phyloP scores from a whole-genome alignment of 1,140 invertebrate species.

The Drosophila rufa region DNA sequence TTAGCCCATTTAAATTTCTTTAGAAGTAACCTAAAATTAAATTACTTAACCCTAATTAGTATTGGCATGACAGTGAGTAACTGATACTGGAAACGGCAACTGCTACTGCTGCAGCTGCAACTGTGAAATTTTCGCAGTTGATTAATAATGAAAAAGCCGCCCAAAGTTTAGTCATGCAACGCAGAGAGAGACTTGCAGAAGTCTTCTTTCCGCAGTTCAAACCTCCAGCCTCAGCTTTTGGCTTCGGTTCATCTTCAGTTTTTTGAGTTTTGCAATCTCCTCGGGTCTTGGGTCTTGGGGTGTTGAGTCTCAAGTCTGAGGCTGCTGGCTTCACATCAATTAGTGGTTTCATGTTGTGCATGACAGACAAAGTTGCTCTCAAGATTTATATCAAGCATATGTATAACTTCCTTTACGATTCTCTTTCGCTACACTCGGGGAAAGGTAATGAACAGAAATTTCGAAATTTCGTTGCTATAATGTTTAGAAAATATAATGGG shows the following conservation, averaged over 20 bases:
- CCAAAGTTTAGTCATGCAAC: conserved; percentile 49
- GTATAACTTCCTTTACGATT: conserved; percentile 45
- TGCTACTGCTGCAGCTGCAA: conserved; percentile 42
- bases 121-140: conserved; percentile 45
- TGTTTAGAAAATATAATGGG: no score
- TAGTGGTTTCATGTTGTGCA: conserved; percentile 80
- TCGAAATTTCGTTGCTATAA: no score
- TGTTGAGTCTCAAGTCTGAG: conserved; percentile 39
- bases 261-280: conserved; percentile 12
- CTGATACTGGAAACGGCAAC: conserved; percentile 50
- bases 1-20: not conserved
- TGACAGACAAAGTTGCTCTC: conserved; percentile 70
- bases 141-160: conserved; percentile 52
- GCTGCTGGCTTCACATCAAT: conserved; percentile 76
- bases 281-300: conserved; percentile 23
- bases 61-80: conserved; percentile 52
- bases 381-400: conserved; percentile 78
- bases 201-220: conserved; percentile 28
- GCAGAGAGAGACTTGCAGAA: conserved; percentile 23
- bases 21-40: conserved; percentile 11
- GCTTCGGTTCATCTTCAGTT: conserved; percentile 27
- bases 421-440: conserved; percentile 5
- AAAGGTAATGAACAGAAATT: not conserved
- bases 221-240: conserved; percentile 25
- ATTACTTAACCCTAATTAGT: conserved; percentile 80